Evolutionary conservation across 2,113 vertebrate species (phyloP).

Genomic region (Hirundichthys speculiger): DNA sequence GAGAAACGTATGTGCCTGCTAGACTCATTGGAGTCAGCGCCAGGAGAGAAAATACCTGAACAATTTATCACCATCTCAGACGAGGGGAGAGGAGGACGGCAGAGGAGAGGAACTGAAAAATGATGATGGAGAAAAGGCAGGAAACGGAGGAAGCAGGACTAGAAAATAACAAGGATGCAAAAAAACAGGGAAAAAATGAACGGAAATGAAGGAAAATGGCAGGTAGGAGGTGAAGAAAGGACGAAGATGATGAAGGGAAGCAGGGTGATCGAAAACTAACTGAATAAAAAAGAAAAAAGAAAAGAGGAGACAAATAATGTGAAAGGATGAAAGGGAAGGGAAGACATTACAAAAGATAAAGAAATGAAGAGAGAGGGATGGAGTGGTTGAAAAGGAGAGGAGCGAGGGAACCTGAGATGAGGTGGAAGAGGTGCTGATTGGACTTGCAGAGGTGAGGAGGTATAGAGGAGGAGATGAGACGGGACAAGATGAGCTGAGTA

Average conservation of each 20-base stretch:
- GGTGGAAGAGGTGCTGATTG: not conserved
- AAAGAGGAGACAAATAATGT: too few species aligned
- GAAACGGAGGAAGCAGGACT: not conserved
- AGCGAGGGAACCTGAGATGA: too few species aligned
- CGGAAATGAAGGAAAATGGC: too few species aligned
- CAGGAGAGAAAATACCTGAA: slow-evolving; percentile 15
- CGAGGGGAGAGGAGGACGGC: not conserved
- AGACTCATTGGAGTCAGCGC: slow-evolving; percentile 8
- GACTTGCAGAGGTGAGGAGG: not conserved
- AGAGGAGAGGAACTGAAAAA: not conserved
- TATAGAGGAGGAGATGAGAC: not conserved
- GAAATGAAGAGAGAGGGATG: too few species aligned
- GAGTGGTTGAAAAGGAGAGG: too few species aligned
- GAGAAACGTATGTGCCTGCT: not conserved
- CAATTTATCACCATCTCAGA: not conserved
- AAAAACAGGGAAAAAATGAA: too few species aligned
- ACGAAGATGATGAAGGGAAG: not conserved
- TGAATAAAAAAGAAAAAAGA: not conserved
- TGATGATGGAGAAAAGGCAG: not conserved
- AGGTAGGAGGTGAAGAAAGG: not conserved
- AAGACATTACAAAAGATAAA: too few species aligned
- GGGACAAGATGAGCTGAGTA: not conserved
- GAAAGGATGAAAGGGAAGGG: too few species aligned
- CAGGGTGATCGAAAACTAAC: not conserved
- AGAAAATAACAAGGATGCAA: too few species aligned